These are phyloP conservation scores for Cercocebus atys DNA, from an alignment of 2,113 vertebrate genomes.

Conservation along the genomic window DNA sequence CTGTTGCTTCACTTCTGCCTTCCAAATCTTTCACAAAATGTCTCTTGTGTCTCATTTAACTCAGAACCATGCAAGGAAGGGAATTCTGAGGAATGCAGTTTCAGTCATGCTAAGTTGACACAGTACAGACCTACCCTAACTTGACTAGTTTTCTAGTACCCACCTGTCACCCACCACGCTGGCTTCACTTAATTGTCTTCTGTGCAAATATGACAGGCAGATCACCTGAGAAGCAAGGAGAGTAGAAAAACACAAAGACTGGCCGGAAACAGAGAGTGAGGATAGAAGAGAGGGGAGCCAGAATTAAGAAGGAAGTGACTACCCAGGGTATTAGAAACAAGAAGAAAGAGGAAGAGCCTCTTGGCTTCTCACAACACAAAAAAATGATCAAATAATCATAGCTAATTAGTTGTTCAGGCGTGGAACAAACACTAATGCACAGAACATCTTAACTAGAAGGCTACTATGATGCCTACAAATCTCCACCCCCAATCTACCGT, in stretches of 20 bases:
- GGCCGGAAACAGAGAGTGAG: neutral
- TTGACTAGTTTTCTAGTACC: neutral
- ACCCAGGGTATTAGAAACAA: neutral
- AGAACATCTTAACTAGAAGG: neutral
- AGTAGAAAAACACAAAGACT: too few relatives aligned
- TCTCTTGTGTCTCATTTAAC: neutral
- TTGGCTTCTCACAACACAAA: neutral
- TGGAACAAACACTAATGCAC: neutral
- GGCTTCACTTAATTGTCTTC: neutral
- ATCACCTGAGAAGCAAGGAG: too few relatives aligned
- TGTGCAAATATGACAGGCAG: neutral
- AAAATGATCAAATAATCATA: neutral
- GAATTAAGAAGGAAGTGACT: neutral
- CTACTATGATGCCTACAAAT: neutral
- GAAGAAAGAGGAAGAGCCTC: neutral
- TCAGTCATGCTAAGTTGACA: neutral
- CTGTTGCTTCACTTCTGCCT: neutral
- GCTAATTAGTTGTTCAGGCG: neutral
- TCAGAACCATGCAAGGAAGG: neutral
- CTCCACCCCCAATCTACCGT: neutral
- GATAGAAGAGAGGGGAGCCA: neutral
- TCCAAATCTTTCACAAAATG: neutral
- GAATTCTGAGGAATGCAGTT: neutral
- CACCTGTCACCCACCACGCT: neutral
- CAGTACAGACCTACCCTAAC: neutral